phyloP scores from a whole-genome alignment of 2,797 vertebrate species.

The Gadopsis bispinosus region DNA sequence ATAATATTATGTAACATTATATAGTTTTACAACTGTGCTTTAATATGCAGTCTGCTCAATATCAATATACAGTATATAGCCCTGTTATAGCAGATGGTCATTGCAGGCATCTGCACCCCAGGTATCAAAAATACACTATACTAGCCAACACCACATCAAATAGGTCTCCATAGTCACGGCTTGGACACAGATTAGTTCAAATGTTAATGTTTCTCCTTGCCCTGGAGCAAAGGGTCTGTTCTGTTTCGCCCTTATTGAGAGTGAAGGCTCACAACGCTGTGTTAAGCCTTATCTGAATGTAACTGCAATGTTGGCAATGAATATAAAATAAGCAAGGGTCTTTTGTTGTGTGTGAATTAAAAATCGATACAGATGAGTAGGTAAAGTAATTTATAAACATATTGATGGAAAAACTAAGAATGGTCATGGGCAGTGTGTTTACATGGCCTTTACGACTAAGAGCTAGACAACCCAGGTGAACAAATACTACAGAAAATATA shows the following conservation, averaged over 20 bases:
- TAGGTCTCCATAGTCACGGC: slow-evolving; percentile 45
- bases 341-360: slow-evolving; percentile 26
- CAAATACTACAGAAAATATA: slow-evolving; percentile 56
- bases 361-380: slow-evolving; percentile 19
- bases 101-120: slow-evolving; percentile 33
- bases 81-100: slow-evolving; percentile 30
- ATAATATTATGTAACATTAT: background rate
- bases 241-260: slow-evolving; percentile 56
- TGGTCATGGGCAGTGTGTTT: slow-evolving; percentile 26
- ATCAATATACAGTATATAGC: slow-evolving; percentile 1
- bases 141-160: slow-evolving; percentile 31
- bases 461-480: slow-evolving; percentile 48
- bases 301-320: slow-evolving; percentile 30
- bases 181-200: slow-evolving; percentile 48
- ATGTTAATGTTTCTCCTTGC: slow-evolving; percentile 37
- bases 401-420: slow-evolving; percentile 20
- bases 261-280: slow-evolving; percentile 40
- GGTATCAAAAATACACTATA: slow-evolving; percentile 33
- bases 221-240: slow-evolving; percentile 63
- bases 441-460: slow-evolving; percentile 8
- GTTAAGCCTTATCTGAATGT: slow-evolving; percentile 29
- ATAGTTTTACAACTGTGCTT: slow-evolving; percentile 14
- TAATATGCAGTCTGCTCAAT: slow-evolving; percentile 4
- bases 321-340: slow-evolving; percentile 9
- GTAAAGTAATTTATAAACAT: slow-evolving; percentile 6